These are phyloP conservation scores for Papilio helenus DNA, from an alignment of 1,140 invertebrate genomes.

Conservation along the genomic window DNA sequence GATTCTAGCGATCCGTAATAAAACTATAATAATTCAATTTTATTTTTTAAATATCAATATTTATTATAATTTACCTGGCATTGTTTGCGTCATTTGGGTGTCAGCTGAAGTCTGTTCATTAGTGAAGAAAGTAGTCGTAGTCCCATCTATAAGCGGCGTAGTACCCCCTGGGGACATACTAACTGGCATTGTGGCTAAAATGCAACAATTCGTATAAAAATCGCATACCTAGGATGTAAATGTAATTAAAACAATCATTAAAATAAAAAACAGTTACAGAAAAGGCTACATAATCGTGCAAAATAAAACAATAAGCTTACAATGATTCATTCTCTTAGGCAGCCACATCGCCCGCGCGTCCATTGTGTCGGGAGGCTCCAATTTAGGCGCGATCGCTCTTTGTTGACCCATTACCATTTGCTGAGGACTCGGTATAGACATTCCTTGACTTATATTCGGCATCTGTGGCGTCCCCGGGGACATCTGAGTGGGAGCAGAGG, in stretches of 20 bases:
- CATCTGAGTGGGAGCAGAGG: slow-evolving; percentile 70
- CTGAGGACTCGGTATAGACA: slow-evolving; percentile 71
- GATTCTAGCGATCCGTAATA: too few relatives aligned
- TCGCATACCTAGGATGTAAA: neutral
- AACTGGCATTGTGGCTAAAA: slow-evolving; percentile 75
- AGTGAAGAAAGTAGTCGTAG: slow-evolving; percentile 69
- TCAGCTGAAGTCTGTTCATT: slow-evolving; percentile 70
- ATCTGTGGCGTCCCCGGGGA: slow-evolving; percentile 73
- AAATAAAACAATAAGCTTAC: slow-evolving; percentile 85
- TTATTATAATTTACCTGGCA: slow-evolving; percentile 58
- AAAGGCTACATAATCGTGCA: slow-evolving; percentile 70
- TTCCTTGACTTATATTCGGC: slow-evolving; percentile 70
- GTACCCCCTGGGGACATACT: slow-evolving; percentile 75
- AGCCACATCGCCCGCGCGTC: slow-evolving; percentile 83
- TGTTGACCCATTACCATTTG: slow-evolving; percentile 75
- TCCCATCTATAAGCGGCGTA: slow-evolving; percentile 69
- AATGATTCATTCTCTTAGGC: slow-evolving; percentile 85
- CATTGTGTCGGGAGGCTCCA: slow-evolving; percentile 80
- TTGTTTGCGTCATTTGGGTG: slow-evolving; percentile 71
- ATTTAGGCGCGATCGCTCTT: slow-evolving; percentile 72
- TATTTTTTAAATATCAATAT: neutral
- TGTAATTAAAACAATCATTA: slow-evolving; percentile 33
- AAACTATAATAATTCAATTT: too few relatives aligned
- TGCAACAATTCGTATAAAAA: slow-evolving; percentile 41
- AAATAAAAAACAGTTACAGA: slow-evolving; percentile 51